Conservation (phyloP, 2,113 vertebrate species). For the Ciconia stormi region DNA sequence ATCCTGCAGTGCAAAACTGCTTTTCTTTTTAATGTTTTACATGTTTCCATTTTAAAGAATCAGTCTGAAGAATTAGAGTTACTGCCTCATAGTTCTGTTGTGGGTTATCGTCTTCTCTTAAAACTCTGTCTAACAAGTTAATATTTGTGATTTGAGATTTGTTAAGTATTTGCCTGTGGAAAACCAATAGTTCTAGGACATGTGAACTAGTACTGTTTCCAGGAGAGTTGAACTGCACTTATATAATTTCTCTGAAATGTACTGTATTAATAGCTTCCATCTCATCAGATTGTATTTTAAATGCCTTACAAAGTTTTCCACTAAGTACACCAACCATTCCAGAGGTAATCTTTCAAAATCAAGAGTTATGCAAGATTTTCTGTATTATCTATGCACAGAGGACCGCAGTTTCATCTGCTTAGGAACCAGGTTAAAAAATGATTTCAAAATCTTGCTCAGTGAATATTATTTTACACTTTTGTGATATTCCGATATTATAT, state of each 20-base stretch:
- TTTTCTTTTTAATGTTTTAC: background rate
- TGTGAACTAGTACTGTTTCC: background rate
- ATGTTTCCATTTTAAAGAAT: background rate
- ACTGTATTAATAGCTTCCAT: background rate
- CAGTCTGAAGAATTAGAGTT: background rate
- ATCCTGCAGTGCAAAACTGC: background rate
- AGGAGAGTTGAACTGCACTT: background rate
- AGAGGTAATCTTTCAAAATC: background rate
- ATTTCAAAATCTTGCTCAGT: background rate
- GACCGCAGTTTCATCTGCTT: background rate
- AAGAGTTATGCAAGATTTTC: background rate
- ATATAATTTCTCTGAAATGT: background rate
- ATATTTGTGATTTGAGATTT: background rate
- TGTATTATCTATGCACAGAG: background rate
- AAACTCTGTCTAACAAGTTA: background rate
- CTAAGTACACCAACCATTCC: background rate
- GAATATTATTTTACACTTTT: background rate
- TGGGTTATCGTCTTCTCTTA: background rate
- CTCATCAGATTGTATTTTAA: background rate
- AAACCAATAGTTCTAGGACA: background rate
- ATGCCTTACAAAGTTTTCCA: background rate
- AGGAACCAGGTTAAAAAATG: background rate
- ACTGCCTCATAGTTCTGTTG: background rate
- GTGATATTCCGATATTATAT: background rate
- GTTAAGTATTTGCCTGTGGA: background rate